phyloP scores from a whole-genome alignment of 2,113 vertebrate genomes.

The Calyptomena viridis region DNA sequence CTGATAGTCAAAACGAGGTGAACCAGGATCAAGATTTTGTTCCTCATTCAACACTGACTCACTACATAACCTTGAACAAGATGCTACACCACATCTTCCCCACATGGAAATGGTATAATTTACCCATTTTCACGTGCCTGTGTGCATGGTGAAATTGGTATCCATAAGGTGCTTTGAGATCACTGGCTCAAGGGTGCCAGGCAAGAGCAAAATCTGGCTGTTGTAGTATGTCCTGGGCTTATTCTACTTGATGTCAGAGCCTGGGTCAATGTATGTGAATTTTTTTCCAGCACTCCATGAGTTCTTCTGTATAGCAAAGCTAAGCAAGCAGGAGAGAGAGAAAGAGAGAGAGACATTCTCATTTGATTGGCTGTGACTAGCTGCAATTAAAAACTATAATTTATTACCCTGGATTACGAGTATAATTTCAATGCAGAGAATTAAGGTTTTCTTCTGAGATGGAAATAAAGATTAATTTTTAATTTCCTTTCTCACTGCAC shows the following conservation, averaged over 20 bases:
- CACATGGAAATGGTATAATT: background rate
- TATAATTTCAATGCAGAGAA: conserved; percentile 81
- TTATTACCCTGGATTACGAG: conserved; percentile 76
- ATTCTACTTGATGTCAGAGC: background rate
- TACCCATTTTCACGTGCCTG: background rate
- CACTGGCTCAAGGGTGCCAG: background rate
- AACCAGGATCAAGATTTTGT: background rate
- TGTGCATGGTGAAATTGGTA: background rate
- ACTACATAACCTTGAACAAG: background rate
- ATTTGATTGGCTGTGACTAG: conserved; percentile 69
- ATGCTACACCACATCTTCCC: background rate
- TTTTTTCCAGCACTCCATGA: conserved; percentile 24
- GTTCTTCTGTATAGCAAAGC: conserved; percentile 35
- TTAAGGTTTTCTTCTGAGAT: conserved; percentile 83
- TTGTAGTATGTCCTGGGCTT: background rate
- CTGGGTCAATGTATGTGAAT: background rate
- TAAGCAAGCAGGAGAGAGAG: conserved; percentile 16
- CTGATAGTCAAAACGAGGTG: background rate
- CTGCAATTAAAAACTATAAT: conserved; percentile 77
- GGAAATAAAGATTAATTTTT: conserved; percentile 87
- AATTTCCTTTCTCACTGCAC: conserved; percentile 83
- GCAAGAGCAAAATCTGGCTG: background rate
- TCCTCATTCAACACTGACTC: background rate
- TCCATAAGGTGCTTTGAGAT: background rate
- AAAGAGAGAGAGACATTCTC: conserved; percentile 32